Evolutionary conservation across 2,797 vertebrate genomes (phyloP).

Genomic region (Neomorphus geoffroyi): DNA sequence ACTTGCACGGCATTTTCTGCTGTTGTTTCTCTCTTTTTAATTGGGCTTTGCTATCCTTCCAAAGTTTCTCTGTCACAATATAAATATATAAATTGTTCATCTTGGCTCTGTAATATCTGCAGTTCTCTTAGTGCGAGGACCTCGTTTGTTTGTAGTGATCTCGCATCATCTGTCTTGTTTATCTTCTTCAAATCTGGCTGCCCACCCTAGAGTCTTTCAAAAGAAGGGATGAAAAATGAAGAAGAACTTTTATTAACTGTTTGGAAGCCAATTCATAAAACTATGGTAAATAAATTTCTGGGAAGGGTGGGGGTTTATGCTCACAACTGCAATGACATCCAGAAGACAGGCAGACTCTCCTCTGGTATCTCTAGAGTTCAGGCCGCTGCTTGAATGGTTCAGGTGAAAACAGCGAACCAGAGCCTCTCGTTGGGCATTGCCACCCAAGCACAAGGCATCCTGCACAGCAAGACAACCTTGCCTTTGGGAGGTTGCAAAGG

Average conservation of each 20-base stretch:
- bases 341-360: neutral
- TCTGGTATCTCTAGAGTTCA: neutral
- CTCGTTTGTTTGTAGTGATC: neutral
- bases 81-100: neutral
- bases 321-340: neutral
- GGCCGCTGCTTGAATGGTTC: neutral
- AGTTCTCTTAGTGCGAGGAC: neutral
- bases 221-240: neutral
- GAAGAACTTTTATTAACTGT: neutral
- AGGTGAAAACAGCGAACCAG: neutral
- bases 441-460: neutral
- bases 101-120: neutral
- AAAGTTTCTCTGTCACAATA: slow-evolving; percentile 1
- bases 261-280: neutral
- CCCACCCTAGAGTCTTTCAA: neutral
- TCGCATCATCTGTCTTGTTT: neutral
- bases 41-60: neutral
- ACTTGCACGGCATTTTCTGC: neutral
- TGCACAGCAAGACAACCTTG: rapidly evolving
- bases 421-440: neutral
- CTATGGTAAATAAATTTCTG: neutral
- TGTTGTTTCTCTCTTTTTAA: neutral
- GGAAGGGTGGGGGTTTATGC: neutral
- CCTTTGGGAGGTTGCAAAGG: neutral
- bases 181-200: neutral